Evolutionary conservation across 2,113 vertebrate genomes (phyloP).

Genomic region (Neodon shergylaensis): DNA sequence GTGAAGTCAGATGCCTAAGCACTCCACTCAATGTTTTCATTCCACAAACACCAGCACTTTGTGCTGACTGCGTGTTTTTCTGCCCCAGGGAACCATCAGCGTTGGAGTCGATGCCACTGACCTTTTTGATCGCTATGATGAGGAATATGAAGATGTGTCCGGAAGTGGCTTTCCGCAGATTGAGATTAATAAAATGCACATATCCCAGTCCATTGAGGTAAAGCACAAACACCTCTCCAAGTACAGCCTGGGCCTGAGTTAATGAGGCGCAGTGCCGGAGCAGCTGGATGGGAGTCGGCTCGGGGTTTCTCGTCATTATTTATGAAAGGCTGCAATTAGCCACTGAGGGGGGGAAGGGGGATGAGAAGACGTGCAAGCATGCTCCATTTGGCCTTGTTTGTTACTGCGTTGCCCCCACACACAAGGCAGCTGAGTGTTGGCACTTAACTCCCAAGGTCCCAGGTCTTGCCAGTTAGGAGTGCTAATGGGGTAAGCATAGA

Average conservation of each 20-base stretch:
- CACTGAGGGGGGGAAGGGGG: not conserved
- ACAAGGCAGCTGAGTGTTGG: not conserved
- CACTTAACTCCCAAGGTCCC: not conserved
- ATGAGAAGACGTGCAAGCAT: no score
- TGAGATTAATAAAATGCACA: constrained; percentile 99
- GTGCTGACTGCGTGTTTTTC: constrained; percentile 58
- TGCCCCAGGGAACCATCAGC: constrained; percentile 94
- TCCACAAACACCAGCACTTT: rapidly evolving
- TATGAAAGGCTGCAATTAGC: constrained; percentile 2
- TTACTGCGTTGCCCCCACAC: not conserved
- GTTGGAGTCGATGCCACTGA: constrained; percentile 98
- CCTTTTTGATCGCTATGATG: constrained; percentile 97
- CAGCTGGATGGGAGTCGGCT: not conserved
- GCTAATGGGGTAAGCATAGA: not conserved
- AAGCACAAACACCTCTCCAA: not conserved
- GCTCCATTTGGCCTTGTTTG: not conserved
- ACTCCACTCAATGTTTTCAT: rapidly evolving
- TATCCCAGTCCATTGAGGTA: constrained; percentile 99
- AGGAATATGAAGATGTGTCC: constrained; percentile 93
- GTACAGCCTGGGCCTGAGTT: rapidly evolving
- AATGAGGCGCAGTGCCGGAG: not conserved
- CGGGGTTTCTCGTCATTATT: not conserved
- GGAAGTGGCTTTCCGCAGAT: constrained; percentile 93
- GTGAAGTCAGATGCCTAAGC: no score
- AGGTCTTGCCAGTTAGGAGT: not conserved